Evolutionary conservation across 1,140 invertebrate species (phyloP), one percentile per base, ranked within the genome.

Genomic region (Drosophila ironensis): DNA sequence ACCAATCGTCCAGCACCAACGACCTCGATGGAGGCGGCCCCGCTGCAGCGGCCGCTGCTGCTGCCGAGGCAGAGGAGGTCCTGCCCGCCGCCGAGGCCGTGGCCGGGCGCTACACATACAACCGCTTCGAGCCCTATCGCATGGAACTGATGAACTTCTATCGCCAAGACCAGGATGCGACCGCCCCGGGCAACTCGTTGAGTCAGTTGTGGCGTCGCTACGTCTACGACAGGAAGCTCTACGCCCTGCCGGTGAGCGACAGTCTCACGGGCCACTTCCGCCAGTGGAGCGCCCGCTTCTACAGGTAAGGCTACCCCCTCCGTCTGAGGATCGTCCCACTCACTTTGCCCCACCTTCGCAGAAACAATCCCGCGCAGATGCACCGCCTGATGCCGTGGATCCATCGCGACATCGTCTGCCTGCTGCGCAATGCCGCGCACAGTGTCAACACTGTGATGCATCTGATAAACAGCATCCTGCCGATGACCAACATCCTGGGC

Each of bases 351-450:
- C 14, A 9, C n/a, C 11, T 92, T 44, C 59, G 90, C 84, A 94
- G 94, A 82, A 91, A 92, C 77, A 96, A 97, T 91, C 95, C 95
- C 38, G 93, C 94, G 17, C 93, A 95, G 88, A 92, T 94, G 44
- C 94, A 95, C 89, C 93, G 97, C 2, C 90, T 98, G 25, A 93
- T 96, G 40, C 96, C 95, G 0, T 98, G 97, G 96, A 91, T 98
- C 1, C 95, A 95, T 81, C 92, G 97, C 53, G 97, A 98, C 91
- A 91, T 98, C 9, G 71, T 88, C 4, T 90, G 80, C 92, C 93
- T 88, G 94, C 94, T 74, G 87, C 97, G 54, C 77, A 94, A 46
- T 91, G 92, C 70, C 90, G 93, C 69, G 92, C 93, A 73, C n/a
- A 92, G 94, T 60, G 91, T 94, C 22, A 91, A 93, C 19, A 93